Conservation (phyloP, 1,140 invertebrate genomes). For the Diabrotica undecimpunctata region DNA sequence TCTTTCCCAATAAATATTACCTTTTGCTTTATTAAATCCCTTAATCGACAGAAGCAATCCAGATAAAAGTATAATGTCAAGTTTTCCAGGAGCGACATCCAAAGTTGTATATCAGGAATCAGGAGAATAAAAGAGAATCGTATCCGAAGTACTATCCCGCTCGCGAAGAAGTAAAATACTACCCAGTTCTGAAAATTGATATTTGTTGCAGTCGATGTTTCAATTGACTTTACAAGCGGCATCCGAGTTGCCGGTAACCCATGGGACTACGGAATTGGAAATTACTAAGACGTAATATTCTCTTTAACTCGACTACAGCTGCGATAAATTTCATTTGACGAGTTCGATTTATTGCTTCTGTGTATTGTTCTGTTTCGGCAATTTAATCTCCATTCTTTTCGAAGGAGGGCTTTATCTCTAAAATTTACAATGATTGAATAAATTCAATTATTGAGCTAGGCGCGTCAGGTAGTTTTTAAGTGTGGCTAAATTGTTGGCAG, state of each 20-base stretch:
- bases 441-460: background rate
- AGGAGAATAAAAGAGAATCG: no score
- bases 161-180: no score
- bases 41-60: no score
- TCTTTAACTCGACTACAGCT: conserved; percentile 10
- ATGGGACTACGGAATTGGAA: conserved; percentile 11
- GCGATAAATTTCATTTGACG: conserved; percentile 14
- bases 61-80: no score
- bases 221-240: conserved; percentile 15
- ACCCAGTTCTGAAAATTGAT: conserved; percentile 17
- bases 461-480: background rate
- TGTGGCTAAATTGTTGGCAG: background rate
- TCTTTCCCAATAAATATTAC: no score
- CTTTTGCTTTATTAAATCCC: no score
- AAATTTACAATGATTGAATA: background rate
- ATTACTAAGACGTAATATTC: conserved; percentile 20
- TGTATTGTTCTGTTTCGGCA: conserved; percentile 2
- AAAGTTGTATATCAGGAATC: no score
- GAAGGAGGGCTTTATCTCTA: conserved; percentile 1
- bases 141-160: no score
- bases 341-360: conserved; percentile 16
- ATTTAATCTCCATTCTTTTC: conserved; percentile 3
- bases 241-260: conserved; percentile 7
- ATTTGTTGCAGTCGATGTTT: conserved; percentile 21
- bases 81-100: no score